phyloP scores from a whole-genome alignment of 2,888 invertebrate species.

The Oasisia sp. region DNA sequence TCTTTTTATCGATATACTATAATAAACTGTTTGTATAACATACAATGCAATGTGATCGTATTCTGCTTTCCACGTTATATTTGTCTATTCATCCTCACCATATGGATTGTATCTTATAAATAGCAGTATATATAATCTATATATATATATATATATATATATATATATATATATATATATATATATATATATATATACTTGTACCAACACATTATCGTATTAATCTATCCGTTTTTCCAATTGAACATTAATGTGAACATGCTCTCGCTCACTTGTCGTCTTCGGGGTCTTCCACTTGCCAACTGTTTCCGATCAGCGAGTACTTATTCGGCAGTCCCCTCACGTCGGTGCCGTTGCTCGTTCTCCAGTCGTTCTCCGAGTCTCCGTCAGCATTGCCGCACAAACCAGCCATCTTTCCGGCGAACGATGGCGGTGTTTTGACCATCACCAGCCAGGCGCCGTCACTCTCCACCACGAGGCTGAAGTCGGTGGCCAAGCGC shows the following conservation, averaged over 20 bases:
- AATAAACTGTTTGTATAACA: too few species aligned
- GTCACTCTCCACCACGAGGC: constrained; percentile 30
- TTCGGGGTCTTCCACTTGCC: constrained; percentile 25
- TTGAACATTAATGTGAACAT: neutral
- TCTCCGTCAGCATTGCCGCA: constrained; percentile 25
- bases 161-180: too few species aligned
- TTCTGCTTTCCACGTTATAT: too few species aligned
- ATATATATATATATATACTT: too few species aligned
- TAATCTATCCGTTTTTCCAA: too few species aligned
- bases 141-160: too few species aligned
- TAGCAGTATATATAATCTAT: too few species aligned
- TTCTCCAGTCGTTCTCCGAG: constrained; percentile 14
- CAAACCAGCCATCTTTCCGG: constrained; percentile 18
- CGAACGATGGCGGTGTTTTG: constrained; percentile 19
- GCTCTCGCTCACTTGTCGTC: neutral
- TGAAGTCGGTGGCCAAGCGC: constrained; percentile 30
- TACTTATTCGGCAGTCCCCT: neutral
- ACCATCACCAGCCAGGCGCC: constrained; percentile 25
- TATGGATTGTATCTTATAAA: too few species aligned
- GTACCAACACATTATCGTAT: too few species aligned
- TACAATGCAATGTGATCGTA: too few species aligned
- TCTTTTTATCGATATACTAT: too few species aligned
- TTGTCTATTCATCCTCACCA: too few species aligned
- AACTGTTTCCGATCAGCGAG: constrained; percentile 24
- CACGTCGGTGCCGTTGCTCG: constrained; percentile 24